Percentiles rank a stretch among this genome's conserved stretches.
Conservation (phyloP, 1,140 invertebrate genomes). For the Platyura marginata region DNA sequence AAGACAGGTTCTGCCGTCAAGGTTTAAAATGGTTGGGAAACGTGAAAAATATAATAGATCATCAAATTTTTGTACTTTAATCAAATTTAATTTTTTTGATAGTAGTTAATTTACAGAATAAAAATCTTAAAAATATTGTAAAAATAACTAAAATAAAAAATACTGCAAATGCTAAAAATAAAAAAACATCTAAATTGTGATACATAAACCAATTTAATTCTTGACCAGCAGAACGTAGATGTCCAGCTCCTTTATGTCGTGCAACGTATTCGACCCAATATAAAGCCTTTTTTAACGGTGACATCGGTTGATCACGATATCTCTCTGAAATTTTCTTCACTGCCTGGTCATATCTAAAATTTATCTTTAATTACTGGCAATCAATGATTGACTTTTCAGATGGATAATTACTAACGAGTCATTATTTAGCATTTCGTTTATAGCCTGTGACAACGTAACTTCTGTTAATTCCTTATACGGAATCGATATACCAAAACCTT, state of each 20-base stretch:
- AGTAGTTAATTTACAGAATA: too few relatives aligned
- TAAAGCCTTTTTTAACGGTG: conserved; percentile 28
- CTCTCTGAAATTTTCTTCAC: conserved; percentile 17
- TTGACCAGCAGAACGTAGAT: conserved; percentile 15
- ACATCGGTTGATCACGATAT: conserved; percentile 31
- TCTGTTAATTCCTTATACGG: not conserved
- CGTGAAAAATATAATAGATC: too few relatives aligned
- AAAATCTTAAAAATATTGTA: too few relatives aligned
- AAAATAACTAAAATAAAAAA: too few relatives aligned
- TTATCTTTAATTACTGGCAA: not conserved
- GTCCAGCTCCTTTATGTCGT: conserved; percentile 26
- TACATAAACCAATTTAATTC: not conserved
- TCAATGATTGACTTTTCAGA: too few relatives aligned
- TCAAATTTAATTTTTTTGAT: too few relatives aligned
- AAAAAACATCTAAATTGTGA: too few relatives aligned
- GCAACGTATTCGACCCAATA: conserved; percentile 35
- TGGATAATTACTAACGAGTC: conserved; percentile 5
- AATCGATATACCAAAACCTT: conserved; percentile 20
- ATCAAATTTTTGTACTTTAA: too few relatives aligned
- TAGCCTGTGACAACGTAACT: conserved; percentile 2
- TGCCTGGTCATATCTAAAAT: not conserved
- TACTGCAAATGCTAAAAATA: too few relatives aligned
- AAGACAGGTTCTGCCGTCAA: too few relatives aligned
- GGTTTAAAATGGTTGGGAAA: too few relatives aligned
- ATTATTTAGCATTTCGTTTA: conserved; percentile 6